phyloP scores from a whole-genome alignment of 1,140 invertebrate species.

The Muscidifurax raptorellus region DNA sequence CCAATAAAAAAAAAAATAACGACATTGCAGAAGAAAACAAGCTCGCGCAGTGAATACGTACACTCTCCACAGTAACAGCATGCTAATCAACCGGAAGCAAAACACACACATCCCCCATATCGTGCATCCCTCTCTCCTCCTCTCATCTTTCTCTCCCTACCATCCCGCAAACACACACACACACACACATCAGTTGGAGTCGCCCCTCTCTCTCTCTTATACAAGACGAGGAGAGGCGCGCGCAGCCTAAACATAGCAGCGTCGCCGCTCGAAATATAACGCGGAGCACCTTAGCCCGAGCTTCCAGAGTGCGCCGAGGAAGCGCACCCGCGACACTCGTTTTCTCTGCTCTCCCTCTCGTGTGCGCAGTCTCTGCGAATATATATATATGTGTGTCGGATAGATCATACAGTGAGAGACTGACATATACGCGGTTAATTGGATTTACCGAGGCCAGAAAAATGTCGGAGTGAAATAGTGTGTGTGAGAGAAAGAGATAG shows the following conservation, averaged over 20 bases:
- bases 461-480: constrained; percentile 47
- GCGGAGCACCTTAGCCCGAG: constrained; percentile 61
- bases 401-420: background rate
- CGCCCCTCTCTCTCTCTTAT: background rate
- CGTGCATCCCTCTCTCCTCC: too few relatives aligned
- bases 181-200: background rate
- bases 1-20: too few relatives aligned
- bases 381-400: background rate
- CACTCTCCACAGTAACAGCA: too few relatives aligned
- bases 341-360: background rate
- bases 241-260: constrained; percentile 69
- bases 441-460: constrained; percentile 47
- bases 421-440: constrained; percentile 3
- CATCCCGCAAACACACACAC: too few relatives aligned
- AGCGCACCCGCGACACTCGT: constrained; percentile 13
- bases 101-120: too few relatives aligned
- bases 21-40: too few relatives aligned
- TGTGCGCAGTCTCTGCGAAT: background rate
- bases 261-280: constrained; percentile 71
- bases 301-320: constrained; percentile 46
- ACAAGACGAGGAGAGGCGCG: constrained; percentile 20
- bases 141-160: too few relatives aligned
- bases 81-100: too few relatives aligned
- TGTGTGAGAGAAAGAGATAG: constrained; percentile 31
- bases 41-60: too few relatives aligned